Evolutionary conservation across 2,888 invertebrate genomes (phyloP), one percentile per base, ranked within the genome.

Genomic region (Syrista parreyssii): DNA sequence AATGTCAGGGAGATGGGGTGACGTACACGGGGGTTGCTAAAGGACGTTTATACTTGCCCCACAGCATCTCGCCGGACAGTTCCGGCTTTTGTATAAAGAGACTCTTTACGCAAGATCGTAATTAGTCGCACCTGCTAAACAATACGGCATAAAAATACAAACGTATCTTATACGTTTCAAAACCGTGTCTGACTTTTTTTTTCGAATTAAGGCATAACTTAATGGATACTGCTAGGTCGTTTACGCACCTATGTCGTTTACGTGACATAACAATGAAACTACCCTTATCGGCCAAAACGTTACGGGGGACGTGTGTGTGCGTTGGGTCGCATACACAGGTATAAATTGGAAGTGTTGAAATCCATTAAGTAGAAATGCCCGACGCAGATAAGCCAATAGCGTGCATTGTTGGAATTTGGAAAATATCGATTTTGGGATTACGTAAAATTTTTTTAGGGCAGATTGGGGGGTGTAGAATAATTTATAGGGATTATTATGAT

Each of bases 1-100:
- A 78, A 72, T 74, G 78, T 35, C 72, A 71, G 71, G 75, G 72
- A 68, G 78, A 73, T 72, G 72, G 68, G 68, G 78, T 68, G 33
- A 32, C 74, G 15, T 30, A 34, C 75, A 36, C n/a, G 69, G 32
- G 75, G 34, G 32, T 68, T 36, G 55, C 9, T 55, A 75, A 74
- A 77, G 32, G 32, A 73, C 71, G 71, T 31, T 33, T 31, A 71
- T 31, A 71, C 4, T 71, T 71, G 31, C 32, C 71, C 31, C 30
- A 12, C 0, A 31, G 12, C 71, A 71, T 71, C 15, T 71, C 15
- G 31, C 9, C 12, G 71, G 71, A 31, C 23, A 71, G 30, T 55
- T 23, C 0, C 23, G 23, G 0, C 12, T 30, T 31, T 12, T 31
- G 1, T 31, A 31, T 12, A 71, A 30, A 71, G 71, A 71, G 12